phyloP scores from a whole-genome alignment of 2,113 vertebrate genomes.

The Perccottus glenii region DNA sequence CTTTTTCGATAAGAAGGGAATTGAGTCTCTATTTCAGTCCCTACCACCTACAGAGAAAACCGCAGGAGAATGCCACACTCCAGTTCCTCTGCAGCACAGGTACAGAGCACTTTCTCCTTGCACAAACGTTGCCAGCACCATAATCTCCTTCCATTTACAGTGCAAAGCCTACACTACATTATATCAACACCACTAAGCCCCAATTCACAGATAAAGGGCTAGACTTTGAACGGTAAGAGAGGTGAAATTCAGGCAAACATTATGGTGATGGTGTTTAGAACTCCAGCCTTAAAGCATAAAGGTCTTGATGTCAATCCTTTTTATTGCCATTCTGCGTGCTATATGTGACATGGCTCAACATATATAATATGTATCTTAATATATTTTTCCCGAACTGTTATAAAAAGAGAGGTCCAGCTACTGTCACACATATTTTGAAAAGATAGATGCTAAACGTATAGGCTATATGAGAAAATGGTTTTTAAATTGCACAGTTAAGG shows the following conservation, averaged over 20 bases:
- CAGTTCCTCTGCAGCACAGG: slow-evolving; percentile 33
- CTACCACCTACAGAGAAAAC: slow-evolving; percentile 61
- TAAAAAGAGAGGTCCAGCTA: too few relatives aligned
- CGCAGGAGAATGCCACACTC: slow-evolving; percentile 42
- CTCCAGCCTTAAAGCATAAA: too few relatives aligned
- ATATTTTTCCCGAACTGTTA: too few relatives aligned
- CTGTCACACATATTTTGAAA: too few relatives aligned
- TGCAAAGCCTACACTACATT: slow-evolving; percentile 15
- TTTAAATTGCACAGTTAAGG: too few relatives aligned
- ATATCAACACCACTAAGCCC: slow-evolving; percentile 35
- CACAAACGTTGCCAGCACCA: slow-evolving; percentile 29
- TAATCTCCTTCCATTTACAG: slow-evolving; percentile 52
- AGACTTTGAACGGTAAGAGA: background rate
- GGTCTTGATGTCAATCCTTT: too few relatives aligned
- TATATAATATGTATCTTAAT: too few relatives aligned
- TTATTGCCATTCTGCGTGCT: too few relatives aligned
- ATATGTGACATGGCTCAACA: too few relatives aligned
- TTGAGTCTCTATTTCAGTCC: slow-evolving; percentile 68
- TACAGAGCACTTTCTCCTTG: slow-evolving; percentile 46
- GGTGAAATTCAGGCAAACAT: background rate
- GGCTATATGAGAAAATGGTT: too few relatives aligned
- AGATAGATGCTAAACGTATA: too few relatives aligned
- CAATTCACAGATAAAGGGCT: background rate
- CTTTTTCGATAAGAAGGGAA: slow-evolving; percentile 64
- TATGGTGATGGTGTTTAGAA: background rate